Base-by-base conservation (phyloP, 2,113 vertebrate species). In the Charadrius vociferus region DNA sequence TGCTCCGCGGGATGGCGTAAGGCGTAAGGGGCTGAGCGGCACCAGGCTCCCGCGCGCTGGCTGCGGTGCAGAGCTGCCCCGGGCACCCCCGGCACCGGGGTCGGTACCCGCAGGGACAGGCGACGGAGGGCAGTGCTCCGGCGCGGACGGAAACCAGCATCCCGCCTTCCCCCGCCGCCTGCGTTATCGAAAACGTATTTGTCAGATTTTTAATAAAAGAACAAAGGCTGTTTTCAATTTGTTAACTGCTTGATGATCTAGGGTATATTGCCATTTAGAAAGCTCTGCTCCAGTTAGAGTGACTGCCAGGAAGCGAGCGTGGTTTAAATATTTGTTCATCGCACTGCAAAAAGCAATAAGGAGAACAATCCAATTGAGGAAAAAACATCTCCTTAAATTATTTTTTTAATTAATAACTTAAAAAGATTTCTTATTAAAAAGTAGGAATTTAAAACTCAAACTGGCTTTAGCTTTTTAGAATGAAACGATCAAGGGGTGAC, bases 401-500 rank as follows among this genome's bases (percentile, higher is more conserved):
- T 85, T 93, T 89, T 92, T 95, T 61, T 83, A 91, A 96, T 97
- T 88, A 94, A 81, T 39, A 81, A 85, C 65, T 90, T 95, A 45
- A 26, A 23, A 85, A 88, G 74, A 47, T 32, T 87, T 72, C 79
- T 50, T 81, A 65, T 94, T 90, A 86, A 83, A 92, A 81, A 88
- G 32, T 24, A 67, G 53, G 81, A 34, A 74, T 71, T 71, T 84
- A n/a, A 50, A 83, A n/a, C 45, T 58, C 50, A 32, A 86, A 62
- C 70, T 43, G 65, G 37, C 65, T 80, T 65, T 43, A 91, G 93
- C 73, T 88, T 59, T 75, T 56, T 37, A 27, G 88, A 87, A n/a
- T 34, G 75, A 62, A 94, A 43, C 1, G 15, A 72, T 41, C 10
- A 36, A 77, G 59, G 75, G 75, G 63, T 52, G 88, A 73, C 26